A percentile compares a stretch with the other conserved stretches of the same genome.
These are phyloP conservation scores for Lamellibrachia satsuma DNA, from an alignment of 2,888 invertebrate genomes.

Conservation along the genomic window DNA sequence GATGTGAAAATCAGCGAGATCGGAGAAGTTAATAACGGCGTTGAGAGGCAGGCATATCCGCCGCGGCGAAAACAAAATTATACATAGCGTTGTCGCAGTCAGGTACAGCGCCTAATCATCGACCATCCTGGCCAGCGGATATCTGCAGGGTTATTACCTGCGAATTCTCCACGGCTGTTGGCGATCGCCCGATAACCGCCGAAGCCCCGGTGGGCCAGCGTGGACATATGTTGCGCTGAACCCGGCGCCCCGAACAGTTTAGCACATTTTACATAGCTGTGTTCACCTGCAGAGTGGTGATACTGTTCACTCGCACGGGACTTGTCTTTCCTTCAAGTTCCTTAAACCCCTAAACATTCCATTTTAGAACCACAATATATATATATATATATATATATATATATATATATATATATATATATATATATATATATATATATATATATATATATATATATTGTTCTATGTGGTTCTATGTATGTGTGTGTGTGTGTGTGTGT, in stretches of 20 bases:
- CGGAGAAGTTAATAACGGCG: conserved; percentile 11
- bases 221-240: background rate
- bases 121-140: background rate
- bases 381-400: background rate
- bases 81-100: background rate
- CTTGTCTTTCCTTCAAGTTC: background rate
- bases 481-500: no score
- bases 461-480: no score
- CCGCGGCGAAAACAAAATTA: conserved; percentile 5
- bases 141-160: background rate
- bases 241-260: background rate
- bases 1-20: conserved; percentile 17
- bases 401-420: background rate
- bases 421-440: no score
- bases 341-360: background rate
- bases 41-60: background rate
- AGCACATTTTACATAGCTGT: background rate
- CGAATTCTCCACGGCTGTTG: background rate
- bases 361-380: no score
- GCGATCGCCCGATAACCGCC: conserved; percentile 11
- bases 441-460: no score
- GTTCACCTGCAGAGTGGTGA: background rate
- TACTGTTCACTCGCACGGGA: background rate
- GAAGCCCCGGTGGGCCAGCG: background rate
- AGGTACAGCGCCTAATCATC: background rate